Evolutionary conservation across 2,113 vertebrate species (phyloP).

Genomic region (Neodontobutis hainanensis): DNA sequence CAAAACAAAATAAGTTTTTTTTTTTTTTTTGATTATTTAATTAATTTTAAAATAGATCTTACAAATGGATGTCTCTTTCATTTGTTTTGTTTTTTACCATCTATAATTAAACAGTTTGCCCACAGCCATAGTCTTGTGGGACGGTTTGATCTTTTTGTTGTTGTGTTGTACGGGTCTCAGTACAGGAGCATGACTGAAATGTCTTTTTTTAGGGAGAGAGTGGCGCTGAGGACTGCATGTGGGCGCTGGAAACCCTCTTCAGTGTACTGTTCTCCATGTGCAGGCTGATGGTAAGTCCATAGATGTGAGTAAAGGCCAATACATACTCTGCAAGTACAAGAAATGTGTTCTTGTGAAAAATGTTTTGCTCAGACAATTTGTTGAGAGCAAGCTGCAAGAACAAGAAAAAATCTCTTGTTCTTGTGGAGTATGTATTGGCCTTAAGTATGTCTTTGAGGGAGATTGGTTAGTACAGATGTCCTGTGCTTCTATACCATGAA

Average conservation of each 20-base stretch:
- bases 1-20: no score
- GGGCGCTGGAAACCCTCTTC: slow-evolving; percentile 94
- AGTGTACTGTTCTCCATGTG: slow-evolving; percentile 96
- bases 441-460: slow-evolving; percentile 27
- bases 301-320: no score
- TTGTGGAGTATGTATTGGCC: no score
- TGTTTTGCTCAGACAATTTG: no score
- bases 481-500: slow-evolving; percentile 44
- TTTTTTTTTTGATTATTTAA: not conserved
- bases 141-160: slow-evolving; percentile 30
- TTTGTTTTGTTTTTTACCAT: not conserved
- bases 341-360: not conserved
- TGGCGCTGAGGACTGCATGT: slow-evolving; percentile 89
- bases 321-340: no score
- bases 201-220: slow-evolving; percentile 85
- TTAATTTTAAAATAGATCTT: not conserved
- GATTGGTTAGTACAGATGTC: slow-evolving; percentile 9
- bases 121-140: slow-evolving; percentile 6
- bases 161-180: slow-evolving; percentile 21
- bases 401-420: no score
- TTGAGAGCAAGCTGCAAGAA: no score
- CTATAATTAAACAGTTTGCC: not conserved
- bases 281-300: slow-evolving; percentile 92
- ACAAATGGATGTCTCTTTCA: not conserved
- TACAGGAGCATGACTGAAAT: slow-evolving; percentile 43